Conservation (phyloP, 2,797 vertebrate genomes). For the Chelidonichthys spinosus region DNA sequence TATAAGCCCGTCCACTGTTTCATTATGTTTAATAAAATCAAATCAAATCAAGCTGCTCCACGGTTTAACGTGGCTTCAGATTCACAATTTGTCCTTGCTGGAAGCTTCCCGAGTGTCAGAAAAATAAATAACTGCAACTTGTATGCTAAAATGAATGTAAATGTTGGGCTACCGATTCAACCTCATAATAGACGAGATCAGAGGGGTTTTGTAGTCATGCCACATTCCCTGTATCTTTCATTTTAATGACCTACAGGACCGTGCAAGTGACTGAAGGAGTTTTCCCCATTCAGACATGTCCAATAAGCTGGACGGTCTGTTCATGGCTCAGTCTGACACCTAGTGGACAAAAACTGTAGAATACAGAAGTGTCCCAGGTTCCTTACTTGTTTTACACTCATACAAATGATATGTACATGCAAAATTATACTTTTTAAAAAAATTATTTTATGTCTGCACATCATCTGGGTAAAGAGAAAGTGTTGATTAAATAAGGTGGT, state of each 20-base stretch:
- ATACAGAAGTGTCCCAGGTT: neutral
- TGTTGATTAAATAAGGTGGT: neutral
- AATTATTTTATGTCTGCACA: neutral
- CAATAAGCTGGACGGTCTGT: slow-evolving; percentile 39
- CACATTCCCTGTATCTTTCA: neutral
- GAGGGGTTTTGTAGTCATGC: neutral
- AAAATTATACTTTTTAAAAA: no score
- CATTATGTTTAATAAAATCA: slow-evolving; percentile 73
- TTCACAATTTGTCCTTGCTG: neutral
- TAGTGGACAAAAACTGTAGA: slow-evolving; percentile 68
- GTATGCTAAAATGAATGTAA: neutral
- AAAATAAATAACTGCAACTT: neutral
- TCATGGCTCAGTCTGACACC: slow-evolving; percentile 77
- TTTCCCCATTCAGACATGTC: slow-evolving; percentile 13
- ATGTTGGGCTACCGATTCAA: neutral
- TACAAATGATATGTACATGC: neutral
- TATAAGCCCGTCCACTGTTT: slow-evolving; percentile 47
- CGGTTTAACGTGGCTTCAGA: neutral
- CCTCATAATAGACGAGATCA: neutral
- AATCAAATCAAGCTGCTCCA: slow-evolving; percentile 19
- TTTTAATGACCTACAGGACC: neutral
- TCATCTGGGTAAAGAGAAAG: neutral
- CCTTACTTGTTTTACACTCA: neutral
- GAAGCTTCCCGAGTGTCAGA: neutral
- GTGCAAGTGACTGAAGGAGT: slow-evolving; percentile 1